Base-by-base conservation (phyloP, 2,888 invertebrate species). In the Coelinius sp. region DNA sequence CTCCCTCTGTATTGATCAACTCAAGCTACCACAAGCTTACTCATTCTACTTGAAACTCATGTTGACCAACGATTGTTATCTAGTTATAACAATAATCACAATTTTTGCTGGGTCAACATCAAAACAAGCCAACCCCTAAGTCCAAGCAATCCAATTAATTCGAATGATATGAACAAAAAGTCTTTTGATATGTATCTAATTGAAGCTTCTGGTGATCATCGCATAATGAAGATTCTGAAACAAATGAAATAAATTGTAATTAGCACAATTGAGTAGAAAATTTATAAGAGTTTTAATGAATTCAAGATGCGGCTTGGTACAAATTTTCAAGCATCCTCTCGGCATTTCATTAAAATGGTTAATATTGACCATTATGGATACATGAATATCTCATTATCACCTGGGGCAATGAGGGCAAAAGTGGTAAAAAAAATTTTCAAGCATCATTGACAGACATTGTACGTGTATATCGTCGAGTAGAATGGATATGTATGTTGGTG, bases 401-500 rank as follows among this genome's bases (percentile, higher is more conserved):
- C 46, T 41, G n/a, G 4, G 6, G 41, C 41, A 49, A 49, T 49
- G 10, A 20, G 8, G 17, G 7, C 46, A 49, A 20, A 20, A 49
- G 46, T 20, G 20, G 46, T 20, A 31, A n/a, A 17, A 31, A n/a
- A 17, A 27, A 59, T 59, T 59, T 59, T 20, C 20, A 17, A 59
- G 59, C 6, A 35, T 10, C 35, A 35, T 59, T 17, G 59, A 59
- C 31, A 31, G 1, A n/a, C 31, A 7, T 8, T 27, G 56, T 10
- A 31, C 17, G 31, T 27, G 35, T 46, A 27, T 46, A 46, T 44
- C 12, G 65, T 27, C 27, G 31, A 46, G 17, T 27, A 10, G 46
- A 65, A 65, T 65, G 65, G 46, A 65, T 65, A 49, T 65, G 44
- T 41, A 17, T 17, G 38, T 7, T 27, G 27, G 31, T n/a, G 10